Conservation (phyloP, 1,140 invertebrate genomes). For the Drosophila lowei region DNA sequence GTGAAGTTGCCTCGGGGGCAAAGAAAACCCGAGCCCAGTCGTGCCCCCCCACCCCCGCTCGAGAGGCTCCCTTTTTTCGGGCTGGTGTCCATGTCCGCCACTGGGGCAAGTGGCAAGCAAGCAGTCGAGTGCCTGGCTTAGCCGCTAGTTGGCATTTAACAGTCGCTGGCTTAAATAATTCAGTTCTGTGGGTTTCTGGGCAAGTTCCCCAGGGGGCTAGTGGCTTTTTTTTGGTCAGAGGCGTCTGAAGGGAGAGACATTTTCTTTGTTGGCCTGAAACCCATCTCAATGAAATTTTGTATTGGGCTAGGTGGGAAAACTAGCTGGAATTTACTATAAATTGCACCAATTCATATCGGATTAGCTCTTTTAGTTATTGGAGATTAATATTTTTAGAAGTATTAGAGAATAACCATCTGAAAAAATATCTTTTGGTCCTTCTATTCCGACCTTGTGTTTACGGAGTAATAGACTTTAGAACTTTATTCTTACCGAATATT, state of each 20-base stretch:
- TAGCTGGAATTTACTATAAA: neutral
- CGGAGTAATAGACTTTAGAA: too few relatives aligned
- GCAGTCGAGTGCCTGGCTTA: conserved; percentile 45
- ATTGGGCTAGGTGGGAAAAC: too few relatives aligned
- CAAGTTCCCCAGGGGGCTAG: conserved; percentile 9
- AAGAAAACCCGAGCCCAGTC: neutral
- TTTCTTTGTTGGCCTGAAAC: neutral
- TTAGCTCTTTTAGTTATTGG: neutral
- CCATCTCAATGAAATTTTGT: too few relatives aligned
- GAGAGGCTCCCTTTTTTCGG: conserved; percentile 20
- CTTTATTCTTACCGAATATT: too few relatives aligned
- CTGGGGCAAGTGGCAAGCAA: conserved; percentile 40
- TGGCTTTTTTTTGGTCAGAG: neutral
- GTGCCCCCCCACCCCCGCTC: neutral
- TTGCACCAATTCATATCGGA: conserved; percentile 8
- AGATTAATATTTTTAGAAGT: too few relatives aligned
- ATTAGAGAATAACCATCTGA: too few relatives aligned
- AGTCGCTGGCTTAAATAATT: conserved; percentile 46
- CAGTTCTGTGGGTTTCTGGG: conserved; percentile 22
- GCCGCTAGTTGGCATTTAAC: conserved; percentile 51
- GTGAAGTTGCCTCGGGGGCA: conserved; percentile 18
- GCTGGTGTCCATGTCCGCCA: conserved; percentile 3
- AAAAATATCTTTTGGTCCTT: too few relatives aligned
- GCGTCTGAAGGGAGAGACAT: neutral
- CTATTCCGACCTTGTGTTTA: too few relatives aligned